Base-by-base conservation (phyloP, 2,113 vertebrate genomes). In the Aphyosemion australe region DNA sequence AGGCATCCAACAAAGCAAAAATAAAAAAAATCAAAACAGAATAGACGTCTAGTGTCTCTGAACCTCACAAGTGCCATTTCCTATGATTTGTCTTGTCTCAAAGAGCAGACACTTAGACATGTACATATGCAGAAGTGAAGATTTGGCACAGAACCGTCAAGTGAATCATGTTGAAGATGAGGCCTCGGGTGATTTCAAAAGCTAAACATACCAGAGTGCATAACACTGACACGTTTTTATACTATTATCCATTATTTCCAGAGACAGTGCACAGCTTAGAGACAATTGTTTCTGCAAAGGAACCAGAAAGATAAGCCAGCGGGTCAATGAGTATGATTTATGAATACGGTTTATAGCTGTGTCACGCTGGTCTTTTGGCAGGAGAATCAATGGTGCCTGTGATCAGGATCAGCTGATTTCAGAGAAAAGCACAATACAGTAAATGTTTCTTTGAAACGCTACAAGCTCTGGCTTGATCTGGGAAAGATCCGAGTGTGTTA, bases 371-470 rank as follows among this genome's bases (percentile, higher is more conserved):
- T 64, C 43, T 72, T 81, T 73, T 78, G 65, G 74, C 61, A 63
- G 45, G 26, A 61, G 71, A 80, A 47, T 84, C 69, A 79, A 58
- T 73, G 59, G 34, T 45, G 67, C 49, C 57, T 80, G 48, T 72
- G 66, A 63, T 76, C 43, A 60, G 51, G 59, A 84, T 76, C 75
- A 76, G 68, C 66, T 72, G 79, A 87, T 80, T 81, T 63, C 56
- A 63, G 16, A 67, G 53, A 72, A 77, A 80, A 41, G 57, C 16
- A 5, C 70, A 43, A 60, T 43, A 58, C 47, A 61, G 70, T 42
- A 55, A 49, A 68, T 65, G 51, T n/a, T 48, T 42, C 39, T 12
- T 49, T 57, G 51, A 83, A 65, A 46, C 32, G 18, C 13, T 45
- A 9, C 57, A 47, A 46, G 69, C 68, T 60, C 53, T 34, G 21